Conservation (phyloP, 1,140 invertebrate genomes). For the Psix sp. region DNA sequence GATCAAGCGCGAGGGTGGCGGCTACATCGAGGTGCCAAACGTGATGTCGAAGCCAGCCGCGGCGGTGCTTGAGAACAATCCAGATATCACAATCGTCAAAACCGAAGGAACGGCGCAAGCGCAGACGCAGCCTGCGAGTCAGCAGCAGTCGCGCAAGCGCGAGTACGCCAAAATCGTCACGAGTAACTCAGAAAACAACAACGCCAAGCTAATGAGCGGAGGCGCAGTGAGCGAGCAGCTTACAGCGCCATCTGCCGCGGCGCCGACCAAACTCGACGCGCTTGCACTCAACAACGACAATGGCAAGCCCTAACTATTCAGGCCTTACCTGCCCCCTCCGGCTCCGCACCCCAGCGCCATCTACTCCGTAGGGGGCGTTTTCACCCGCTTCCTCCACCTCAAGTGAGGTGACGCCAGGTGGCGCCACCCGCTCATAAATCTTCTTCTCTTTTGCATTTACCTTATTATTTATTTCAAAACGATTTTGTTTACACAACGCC, state of each 20-base stretch:
- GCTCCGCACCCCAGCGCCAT: constrained; percentile 42
- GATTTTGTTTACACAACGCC: constrained; percentile 31
- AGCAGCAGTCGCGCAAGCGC: constrained; percentile 62
- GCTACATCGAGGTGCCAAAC: constrained; percentile 70
- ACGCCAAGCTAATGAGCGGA: constrained; percentile 74
- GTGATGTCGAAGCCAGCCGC: constrained; percentile 71
- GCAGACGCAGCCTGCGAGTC: constrained; percentile 2
- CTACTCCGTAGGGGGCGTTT: constrained; percentile 70
- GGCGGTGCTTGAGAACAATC: constrained; percentile 79
- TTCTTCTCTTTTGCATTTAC: constrained; percentile 30
- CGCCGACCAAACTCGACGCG: constrained; percentile 66
- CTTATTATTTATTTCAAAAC: constrained; percentile 27
- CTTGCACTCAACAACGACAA: constrained; percentile 77
- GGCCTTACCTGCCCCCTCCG: constrained; percentile 71
- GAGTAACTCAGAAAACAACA: constrained; percentile 73
- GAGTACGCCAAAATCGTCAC: constrained; percentile 72
- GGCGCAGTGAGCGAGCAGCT: constrained; percentile 68
- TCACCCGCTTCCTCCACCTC: constrained; percentile 73
- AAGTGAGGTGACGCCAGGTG: constrained; percentile 61
- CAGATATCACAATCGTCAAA: constrained; percentile 81
- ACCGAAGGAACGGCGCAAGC: constrained; percentile 76
- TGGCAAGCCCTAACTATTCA: constrained; percentile 77
- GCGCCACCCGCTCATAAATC: too few relatives aligned
- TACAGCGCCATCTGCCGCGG: constrained; percentile 32
- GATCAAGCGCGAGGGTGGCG: constrained; percentile 75